Evolutionary conservation across 2,113 vertebrate species (phyloP).

Genomic region (Condylura cristata): DNA sequence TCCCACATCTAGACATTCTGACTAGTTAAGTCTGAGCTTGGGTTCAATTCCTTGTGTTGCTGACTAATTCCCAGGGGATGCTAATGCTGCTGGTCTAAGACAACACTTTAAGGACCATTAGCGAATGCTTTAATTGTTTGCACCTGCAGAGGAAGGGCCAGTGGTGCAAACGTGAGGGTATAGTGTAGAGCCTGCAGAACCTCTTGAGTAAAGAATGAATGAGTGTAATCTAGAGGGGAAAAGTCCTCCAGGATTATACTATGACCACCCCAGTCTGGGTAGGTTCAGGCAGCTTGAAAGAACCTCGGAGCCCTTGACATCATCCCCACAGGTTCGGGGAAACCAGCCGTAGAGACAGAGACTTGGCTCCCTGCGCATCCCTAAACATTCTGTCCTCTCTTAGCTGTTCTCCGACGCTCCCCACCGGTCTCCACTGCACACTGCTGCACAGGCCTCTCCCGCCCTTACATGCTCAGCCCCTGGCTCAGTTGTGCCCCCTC

Average conservation of each 20-base stretch:
- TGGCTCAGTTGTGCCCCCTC: no score
- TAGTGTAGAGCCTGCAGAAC: not conserved
- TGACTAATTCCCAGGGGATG: not conserved
- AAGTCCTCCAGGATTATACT: not conserved
- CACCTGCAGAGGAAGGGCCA: not conserved
- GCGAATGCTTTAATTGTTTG: not conserved
- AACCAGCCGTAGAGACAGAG: no score
- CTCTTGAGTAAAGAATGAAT: not conserved
- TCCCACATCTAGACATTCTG: not conserved
- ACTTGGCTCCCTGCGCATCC: no score
- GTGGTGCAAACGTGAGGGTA: not conserved
- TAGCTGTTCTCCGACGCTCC: no score
- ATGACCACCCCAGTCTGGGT: no score
- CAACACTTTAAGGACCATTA: not conserved
- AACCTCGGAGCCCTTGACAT: no score
- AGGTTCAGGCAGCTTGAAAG: no score
- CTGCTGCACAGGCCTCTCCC: no score
- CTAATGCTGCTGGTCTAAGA: not conserved
- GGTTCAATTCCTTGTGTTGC: not conserved
- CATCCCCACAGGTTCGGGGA: no score
- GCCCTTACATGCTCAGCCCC: no score
- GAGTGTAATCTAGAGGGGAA: not conserved
- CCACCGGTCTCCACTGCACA: no score
- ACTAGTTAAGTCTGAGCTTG: not conserved
- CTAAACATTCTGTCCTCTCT: no score